Conservation (phyloP, 1,140 invertebrate genomes). For the Cydia fagiglandana region DNA sequence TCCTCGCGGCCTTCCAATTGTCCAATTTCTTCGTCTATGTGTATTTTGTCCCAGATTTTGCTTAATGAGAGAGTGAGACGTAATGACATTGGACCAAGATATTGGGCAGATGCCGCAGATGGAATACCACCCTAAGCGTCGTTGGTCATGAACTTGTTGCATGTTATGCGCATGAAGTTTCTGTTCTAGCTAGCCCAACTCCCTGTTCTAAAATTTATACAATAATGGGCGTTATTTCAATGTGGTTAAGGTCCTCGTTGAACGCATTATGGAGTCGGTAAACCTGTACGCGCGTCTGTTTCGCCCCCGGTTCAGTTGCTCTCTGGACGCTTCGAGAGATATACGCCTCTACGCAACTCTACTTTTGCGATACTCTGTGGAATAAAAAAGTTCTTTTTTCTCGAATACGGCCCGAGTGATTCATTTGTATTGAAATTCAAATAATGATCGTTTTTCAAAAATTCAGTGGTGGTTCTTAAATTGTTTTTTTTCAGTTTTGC, state of each 20-base stretch:
- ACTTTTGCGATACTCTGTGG: constrained; percentile 4
- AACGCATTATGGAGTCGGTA: background rate
- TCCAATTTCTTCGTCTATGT: too few relatives aligned
- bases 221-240: background rate
- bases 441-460: background rate
- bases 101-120: too few relatives aligned
- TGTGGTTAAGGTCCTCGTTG: background rate
- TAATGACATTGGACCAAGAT: too few relatives aligned
- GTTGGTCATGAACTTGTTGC: constrained; percentile 11
- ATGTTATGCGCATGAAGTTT: constrained; percentile 4
- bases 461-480: background rate
- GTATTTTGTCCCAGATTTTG: too few relatives aligned
- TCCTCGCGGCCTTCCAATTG: background rate
- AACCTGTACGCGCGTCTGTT: background rate
- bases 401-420: background rate
- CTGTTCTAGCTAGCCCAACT: background rate
- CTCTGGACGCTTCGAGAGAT: constrained; percentile 4
- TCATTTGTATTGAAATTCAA: background rate
- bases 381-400: background rate
- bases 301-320: constrained; percentile 10
- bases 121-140: background rate
- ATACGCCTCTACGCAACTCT: background rate
- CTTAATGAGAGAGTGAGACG: too few relatives aligned
- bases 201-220: background rate
- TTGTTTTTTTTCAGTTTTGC: background rate